phyloP scores from a whole-genome alignment of 2,888 invertebrate genomes.

The Tipula vernalis region DNA sequence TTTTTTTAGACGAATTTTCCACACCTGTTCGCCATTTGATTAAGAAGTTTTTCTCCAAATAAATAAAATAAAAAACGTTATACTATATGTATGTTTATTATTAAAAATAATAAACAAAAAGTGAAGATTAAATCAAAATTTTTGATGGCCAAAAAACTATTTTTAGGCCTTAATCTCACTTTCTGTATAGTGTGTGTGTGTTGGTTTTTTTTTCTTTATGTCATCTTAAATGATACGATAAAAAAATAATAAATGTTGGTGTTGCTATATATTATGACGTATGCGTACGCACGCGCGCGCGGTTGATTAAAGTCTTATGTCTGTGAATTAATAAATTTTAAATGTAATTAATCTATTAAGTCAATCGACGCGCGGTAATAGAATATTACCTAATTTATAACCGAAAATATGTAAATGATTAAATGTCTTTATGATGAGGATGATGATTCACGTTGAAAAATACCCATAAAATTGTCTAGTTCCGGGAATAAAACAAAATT shows the following conservation, averaged over 20 bases:
- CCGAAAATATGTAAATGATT: neutral
- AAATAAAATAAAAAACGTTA: neutral
- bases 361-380: neutral
- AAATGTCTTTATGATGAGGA: neutral
- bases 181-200: neutral
- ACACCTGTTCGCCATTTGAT: neutral
- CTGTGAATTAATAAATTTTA: neutral
- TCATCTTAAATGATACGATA: neutral
- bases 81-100: neutral
- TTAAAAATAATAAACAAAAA: neutral
- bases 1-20: neutral
- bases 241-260: neutral
- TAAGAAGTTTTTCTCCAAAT: neutral
- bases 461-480: neutral
- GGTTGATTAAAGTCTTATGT: neutral
- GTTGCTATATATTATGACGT: neutral
- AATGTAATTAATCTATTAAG: neutral
- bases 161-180: neutral
- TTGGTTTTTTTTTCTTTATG: neutral
- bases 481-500: neutral
- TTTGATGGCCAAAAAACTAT: neutral
- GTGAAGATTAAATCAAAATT: neutral
- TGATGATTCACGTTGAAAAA: neutral
- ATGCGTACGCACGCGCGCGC: neutral
- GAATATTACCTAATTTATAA: neutral